Percentiles rank a stretch among this genome's conserved stretches.
phyloP scores from a whole-genome alignment of 2,888 invertebrate genomes.

The Zygaena filipendulae region DNA sequence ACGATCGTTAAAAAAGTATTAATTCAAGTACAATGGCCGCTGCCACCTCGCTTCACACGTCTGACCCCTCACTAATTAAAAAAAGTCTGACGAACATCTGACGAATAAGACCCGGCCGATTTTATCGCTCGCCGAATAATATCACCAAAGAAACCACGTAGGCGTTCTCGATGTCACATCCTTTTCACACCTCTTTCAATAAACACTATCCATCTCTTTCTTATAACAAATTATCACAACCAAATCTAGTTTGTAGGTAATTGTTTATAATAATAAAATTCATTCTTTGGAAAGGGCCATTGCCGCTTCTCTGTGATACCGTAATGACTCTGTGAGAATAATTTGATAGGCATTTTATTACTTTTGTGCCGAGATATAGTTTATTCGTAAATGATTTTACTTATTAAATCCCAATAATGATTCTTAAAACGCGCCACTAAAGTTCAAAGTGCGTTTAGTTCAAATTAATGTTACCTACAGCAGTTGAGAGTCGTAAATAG shows the following conservation, averaged over 20 bases:
- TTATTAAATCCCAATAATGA: no score
- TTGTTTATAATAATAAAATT: slow-evolving; percentile 65
- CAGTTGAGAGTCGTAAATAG: slow-evolving; percentile 37
- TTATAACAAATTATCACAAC: neutral
- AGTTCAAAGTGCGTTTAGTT: slow-evolving; percentile 12
- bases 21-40: slow-evolving; percentile 54
- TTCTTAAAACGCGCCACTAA: no score
- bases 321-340: slow-evolving; percentile 48
- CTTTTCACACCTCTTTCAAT: slow-evolving; percentile 32
- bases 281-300: slow-evolving; percentile 45
- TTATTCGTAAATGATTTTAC: no score
- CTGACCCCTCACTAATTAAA: slow-evolving; percentile 63
- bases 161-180: slow-evolving; percentile 51
- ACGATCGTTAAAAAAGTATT: no score
- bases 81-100: slow-evolving; percentile 63
- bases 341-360: slow-evolving; percentile 28
- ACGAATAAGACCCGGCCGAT: slow-evolving; percentile 67
- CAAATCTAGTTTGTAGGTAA: slow-evolving; percentile 21
- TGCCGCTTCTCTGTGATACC: slow-evolving; percentile 39
- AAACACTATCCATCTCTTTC: slow-evolving; percentile 27
- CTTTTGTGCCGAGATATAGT: neutral
- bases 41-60: slow-evolving; percentile 56
- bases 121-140: slow-evolving; percentile 64
- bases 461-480: slow-evolving; percentile 9
- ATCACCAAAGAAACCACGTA: slow-evolving; percentile 51